phyloP scores from a whole-genome alignment of 2,797 vertebrate species.

The Gallinago solitaria region DNA sequence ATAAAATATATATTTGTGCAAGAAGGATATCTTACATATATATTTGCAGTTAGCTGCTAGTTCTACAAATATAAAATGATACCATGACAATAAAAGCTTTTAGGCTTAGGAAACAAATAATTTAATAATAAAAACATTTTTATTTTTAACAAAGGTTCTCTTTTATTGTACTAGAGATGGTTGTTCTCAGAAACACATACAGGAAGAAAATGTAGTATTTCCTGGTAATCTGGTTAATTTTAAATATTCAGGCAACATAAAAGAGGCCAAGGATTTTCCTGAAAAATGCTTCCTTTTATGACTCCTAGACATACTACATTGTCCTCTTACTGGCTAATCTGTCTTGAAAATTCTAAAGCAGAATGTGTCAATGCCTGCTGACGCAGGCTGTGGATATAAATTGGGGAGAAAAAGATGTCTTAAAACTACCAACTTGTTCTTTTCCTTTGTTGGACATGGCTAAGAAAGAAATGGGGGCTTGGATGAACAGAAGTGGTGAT shows the following conservation, averaged over 20 bases:
- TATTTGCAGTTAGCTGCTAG: background rate
- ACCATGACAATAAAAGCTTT: background rate
- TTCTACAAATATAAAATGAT: background rate
- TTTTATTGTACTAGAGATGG: background rate
- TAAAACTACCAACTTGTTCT: background rate
- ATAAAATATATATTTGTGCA: rapidly evolving
- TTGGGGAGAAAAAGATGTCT: background rate
- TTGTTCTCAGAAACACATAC: background rate
- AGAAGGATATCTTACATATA: background rate
- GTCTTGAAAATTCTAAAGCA: background rate
- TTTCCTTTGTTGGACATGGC: background rate
- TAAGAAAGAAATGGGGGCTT: background rate
- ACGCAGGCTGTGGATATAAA: background rate
- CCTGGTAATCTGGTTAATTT: background rate
- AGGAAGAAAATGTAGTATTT: background rate
- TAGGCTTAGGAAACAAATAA: background rate
- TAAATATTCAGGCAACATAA: background rate
- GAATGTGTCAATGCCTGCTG: background rate
- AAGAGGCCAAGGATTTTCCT: background rate
- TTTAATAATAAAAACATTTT: background rate
- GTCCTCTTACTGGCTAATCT: background rate
- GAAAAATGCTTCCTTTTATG: background rate
- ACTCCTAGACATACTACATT: rapidly evolving
- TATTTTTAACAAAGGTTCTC: background rate
- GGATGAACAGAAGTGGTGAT: background rate